phyloP scores from a whole-genome alignment of 2,888 invertebrate species.

The Acleris laterana region DNA sequence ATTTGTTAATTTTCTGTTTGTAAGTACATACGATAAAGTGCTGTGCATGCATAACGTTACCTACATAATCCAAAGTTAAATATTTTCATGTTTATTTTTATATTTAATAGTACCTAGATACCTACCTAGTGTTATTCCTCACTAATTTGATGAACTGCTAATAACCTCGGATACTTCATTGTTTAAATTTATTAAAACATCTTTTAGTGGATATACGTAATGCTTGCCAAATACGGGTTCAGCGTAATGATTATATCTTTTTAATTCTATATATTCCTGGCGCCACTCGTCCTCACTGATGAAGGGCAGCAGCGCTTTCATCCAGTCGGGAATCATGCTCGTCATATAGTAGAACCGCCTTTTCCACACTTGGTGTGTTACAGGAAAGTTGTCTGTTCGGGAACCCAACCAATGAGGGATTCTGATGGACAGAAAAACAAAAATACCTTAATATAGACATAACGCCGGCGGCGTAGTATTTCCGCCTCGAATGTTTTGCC shows the following conservation, averaged over 20 bases:
- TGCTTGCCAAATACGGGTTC: conserved; percentile 65
- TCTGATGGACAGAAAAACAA: conserved; percentile 44
- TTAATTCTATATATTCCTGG: conserved; percentile 55
- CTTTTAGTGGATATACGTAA: conserved; percentile 53
- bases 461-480: too few species aligned
- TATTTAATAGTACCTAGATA: too few species aligned
- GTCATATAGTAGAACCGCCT: conserved; percentile 66
- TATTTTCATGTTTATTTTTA: too few species aligned
- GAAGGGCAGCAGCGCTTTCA: conserved; percentile 52
- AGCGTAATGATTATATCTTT: conserved; percentile 56
- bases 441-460: neutral
- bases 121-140: too few species aligned
- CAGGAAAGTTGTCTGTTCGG: conserved; percentile 52
- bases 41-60: too few species aligned
- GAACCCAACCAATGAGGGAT: conserved; percentile 64
- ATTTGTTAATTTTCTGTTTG: too few species aligned
- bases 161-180: neutral
- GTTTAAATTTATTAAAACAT: conserved; percentile 41
- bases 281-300: conserved; percentile 60
- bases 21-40: too few species aligned
- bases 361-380: conserved; percentile 62
- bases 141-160: too few species aligned
- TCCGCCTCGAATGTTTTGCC: too few species aligned
- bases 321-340: conserved; percentile 62
- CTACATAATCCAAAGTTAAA: too few species aligned